These are phyloP conservation scores for Phaethornis superciliosus DNA, from an alignment of 2,113 vertebrate species.

Conservation along the genomic window DNA sequence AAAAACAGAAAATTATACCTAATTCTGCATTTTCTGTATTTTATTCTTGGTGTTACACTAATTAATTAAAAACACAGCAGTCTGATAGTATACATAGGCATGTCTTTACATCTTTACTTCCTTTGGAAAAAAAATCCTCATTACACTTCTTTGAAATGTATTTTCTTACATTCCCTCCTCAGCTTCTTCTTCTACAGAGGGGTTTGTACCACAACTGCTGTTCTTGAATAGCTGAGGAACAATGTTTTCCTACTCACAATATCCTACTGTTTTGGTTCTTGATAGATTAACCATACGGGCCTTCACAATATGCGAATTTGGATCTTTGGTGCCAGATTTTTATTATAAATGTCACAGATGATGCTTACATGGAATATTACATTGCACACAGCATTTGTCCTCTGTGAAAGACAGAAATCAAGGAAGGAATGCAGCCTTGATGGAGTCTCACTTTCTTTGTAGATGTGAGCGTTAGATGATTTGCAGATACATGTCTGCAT, in stretches of 20 bases:
- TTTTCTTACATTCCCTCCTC: background rate
- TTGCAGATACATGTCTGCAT: background rate
- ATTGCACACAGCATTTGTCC: constrained; percentile 31
- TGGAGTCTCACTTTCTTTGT: background rate
- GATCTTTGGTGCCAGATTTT: constrained; percentile 45
- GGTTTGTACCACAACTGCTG: background rate
- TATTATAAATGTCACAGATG: constrained; percentile 62
- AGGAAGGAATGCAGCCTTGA: constrained; percentile 16
- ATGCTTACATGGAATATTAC: constrained; percentile 41
- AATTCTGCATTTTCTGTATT: background rate
- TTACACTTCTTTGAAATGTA: constrained; percentile 1
- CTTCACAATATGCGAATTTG: constrained; percentile 49
- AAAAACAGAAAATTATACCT: background rate
- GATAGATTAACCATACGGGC: constrained; percentile 37
- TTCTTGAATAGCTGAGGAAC: constrained; percentile 9
- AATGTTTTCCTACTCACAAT: constrained; percentile 38
- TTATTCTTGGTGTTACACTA: background rate
- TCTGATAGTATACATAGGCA: background rate
- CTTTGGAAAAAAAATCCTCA: background rate
- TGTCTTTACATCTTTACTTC: background rate
- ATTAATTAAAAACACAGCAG: background rate
- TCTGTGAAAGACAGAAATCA: constrained; percentile 12
- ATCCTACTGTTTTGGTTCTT: constrained; percentile 60
- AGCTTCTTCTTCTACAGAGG: background rate
- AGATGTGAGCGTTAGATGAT: background rate